Base-by-base conservation (phyloP, 2,113 vertebrate genomes). In the Nestor notabilis region DNA sequence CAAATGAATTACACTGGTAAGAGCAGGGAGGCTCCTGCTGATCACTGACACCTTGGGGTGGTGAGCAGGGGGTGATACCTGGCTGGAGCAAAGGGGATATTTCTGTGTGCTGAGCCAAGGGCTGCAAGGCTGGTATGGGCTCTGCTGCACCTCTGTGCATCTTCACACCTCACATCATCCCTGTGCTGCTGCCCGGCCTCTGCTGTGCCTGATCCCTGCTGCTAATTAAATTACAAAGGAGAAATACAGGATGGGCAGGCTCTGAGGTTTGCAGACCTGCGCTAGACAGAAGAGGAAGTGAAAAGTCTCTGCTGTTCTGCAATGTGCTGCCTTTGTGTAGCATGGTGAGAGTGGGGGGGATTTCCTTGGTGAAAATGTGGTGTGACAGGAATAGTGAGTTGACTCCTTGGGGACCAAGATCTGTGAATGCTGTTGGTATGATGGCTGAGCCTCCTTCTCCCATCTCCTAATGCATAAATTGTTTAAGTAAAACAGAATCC, bases 301-400 rank as follows among this genome's bases (percentile, higher is more conserved):
- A 2, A 11, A 9, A 5, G 21, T 15, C 55, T 31, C 24, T 3
- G 2, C 31, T 18, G 13, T 5, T 29, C 35, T 17, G 37, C 4
- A 8, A 1, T 2, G 31, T 8, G 1, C 33, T 35, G n/a, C 46
- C 41, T 44, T 17, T 11, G 5, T 0, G 4, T 7, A 7, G 7
- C 6, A 1, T 3, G 6, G 31, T 1, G 1, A 8, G 33, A 11
- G 25, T 37, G 5, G 33, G 25, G 21, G 39, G 43, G 9, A 8
- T 14, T 14, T 24, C 74, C 71, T 9, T 6, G 23, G n/a, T 24
- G 35, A 19, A 24, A 15, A 4, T 19, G 1, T 0, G 25, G 18
- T 0, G 0, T 2, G 28, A 11, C 5, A 23, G 58, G 47, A 65
- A 8, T 0, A 7, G 37, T 1, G 13, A 46, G 1, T 11, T 12